Percentiles rank a stretch among this genome's conserved stretches.
Conservation (phyloP, 2,113 vertebrate genomes). For the Prunella himalayana region DNA sequence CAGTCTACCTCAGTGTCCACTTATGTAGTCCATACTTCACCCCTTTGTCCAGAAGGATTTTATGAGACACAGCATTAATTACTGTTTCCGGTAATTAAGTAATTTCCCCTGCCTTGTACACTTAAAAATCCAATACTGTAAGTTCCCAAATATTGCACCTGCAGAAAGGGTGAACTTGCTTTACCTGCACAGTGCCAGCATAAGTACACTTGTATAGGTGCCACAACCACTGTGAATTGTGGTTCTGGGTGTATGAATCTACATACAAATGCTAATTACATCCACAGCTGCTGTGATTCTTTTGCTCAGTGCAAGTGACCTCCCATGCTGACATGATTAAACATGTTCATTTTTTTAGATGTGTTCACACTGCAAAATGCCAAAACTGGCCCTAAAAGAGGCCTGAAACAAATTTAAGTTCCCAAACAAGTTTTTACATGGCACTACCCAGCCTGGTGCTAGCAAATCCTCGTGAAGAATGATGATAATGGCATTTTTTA, state of each 20-base stretch:
- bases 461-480: fast-evolving
- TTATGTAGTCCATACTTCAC: neutral
- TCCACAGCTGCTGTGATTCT: neutral
- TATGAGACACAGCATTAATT: neutral
- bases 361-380: neutral
- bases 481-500: neutral
- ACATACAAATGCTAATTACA: neutral
- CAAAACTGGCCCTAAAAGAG: neutral
- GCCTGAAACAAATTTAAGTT: neutral
- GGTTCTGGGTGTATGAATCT: neutral
- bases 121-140: fast-evolving
- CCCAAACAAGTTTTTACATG: neutral
- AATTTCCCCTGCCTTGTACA: neutral
- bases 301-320: neutral
- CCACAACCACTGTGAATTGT: fast-evolving
- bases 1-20: neutral
- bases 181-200: neutral
- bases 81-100: neutral
- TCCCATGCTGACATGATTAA: neutral
- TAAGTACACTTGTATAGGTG: neutral
- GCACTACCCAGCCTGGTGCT: neutral
- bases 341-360: neutral
- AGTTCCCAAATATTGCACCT: neutral
- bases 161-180: neutral
- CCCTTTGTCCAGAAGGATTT: neutral